Percentiles rank a stretch among this genome's conserved stretches.
Conservation (phyloP, 2,797 vertebrate species). For the Phyllotis vaccarum region DNA sequence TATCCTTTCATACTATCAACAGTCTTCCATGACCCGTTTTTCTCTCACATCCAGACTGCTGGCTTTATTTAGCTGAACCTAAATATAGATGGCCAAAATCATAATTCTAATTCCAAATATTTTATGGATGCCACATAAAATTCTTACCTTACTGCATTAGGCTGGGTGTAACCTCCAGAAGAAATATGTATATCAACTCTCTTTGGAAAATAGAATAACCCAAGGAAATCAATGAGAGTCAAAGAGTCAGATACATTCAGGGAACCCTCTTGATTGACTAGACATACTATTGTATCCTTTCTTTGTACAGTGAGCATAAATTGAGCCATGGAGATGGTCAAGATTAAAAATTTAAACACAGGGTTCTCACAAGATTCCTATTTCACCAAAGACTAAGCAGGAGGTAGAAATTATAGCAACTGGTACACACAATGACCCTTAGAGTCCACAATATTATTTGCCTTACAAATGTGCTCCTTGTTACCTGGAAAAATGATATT, state of each 20-base stretch:
- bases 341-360: background rate
- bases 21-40: background rate
- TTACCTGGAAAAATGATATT: background rate
- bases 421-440: background rate
- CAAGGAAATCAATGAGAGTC: background rate
- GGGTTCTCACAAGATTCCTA: background rate
- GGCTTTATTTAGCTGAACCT: background rate
- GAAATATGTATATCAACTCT: background rate
- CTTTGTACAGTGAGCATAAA: background rate
- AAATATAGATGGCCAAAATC: background rate
- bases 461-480: background rate
- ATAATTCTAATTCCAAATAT: background rate
- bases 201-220: background rate
- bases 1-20: background rate
- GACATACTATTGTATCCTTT: background rate
- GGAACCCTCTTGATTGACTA: background rate
- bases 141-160: background rate
- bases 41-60: background rate
- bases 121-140: background rate
- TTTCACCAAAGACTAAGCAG: background rate
- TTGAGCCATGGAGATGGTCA: background rate
- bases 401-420: background rate
- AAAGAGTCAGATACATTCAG: background rate
- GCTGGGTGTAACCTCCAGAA: background rate
- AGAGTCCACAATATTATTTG: background rate